Base-by-base conservation (phyloP, 2,888 invertebrate species). In the Strigamia transsilvanica region DNA sequence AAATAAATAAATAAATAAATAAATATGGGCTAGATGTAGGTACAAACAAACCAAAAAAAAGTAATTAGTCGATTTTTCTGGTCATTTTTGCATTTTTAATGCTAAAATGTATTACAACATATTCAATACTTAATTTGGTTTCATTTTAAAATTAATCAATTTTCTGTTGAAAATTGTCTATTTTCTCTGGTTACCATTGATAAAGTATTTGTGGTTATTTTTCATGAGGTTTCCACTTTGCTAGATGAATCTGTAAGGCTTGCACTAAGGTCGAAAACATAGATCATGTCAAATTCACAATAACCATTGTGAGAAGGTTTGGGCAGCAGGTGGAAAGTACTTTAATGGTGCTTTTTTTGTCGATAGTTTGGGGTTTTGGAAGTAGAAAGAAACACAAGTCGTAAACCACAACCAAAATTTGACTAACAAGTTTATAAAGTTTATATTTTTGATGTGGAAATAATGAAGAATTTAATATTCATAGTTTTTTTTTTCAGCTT, bases 151-250 rank as follows among this genome's bases (percentile, higher is more conserved):
- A 34, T 34, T 34, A 34, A 34, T 34, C 34, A 34, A 34, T 34
- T 34, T 34, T 34, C 7, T 3, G 34, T 51, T 51, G 51, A 51
- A n/a, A 51, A 5, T 51, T 51, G 2, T 51, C 18, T n/a, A 4
- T 51, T 18, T 51, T 51, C 51, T 51, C 51, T 51, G 4, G 10
- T 15, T 15, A 41, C 41, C 7, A 51, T 51, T n/a, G 51, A n/a
- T 51, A 18, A 51, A 51, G 51, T 51, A n/a, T 15, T 5, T 51
- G 51, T 51, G 18, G 51, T 51, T 51, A 51, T 51, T 51, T 51
- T 51, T 51, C 51, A 51, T 51, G 51, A 51, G 51, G 51, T 51
- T 51, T 51, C 51, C 51, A 51, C 51, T 51, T 51, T 51, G 51
- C 51, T 51, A 51, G 51, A 51, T 51, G 51, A 51, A 18, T 51